phyloP scores from a whole-genome alignment of 2,888 invertebrate genomes.

The Meteorus colon region DNA sequence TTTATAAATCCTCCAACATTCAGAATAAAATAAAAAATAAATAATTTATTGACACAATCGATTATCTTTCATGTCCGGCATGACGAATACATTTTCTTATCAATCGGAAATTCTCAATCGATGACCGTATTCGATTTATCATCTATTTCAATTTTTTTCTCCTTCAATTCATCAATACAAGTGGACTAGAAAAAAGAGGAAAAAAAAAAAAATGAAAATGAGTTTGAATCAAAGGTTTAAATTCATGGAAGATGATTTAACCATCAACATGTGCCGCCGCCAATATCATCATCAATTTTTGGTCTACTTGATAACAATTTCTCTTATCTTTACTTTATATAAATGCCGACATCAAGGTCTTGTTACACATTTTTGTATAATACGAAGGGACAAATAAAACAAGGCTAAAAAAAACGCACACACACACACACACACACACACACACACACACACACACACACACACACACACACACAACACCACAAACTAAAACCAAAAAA shows the following conservation, averaged over 20 bases:
- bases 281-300: neutral
- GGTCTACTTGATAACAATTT: constrained; percentile 4
- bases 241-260: neutral
- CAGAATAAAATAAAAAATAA: neutral
- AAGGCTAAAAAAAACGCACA: neutral
- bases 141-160: neutral
- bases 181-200: neutral
- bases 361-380: neutral
- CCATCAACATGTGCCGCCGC: neutral
- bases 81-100: constrained; percentile 12
- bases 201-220: neutral
- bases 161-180: neutral
- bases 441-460: too few species aligned
- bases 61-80: neutral
- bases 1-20: neutral
- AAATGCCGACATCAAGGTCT: neutral
- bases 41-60: neutral
- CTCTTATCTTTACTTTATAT: neutral
- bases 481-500: too few species aligned
- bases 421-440: too few species aligned
- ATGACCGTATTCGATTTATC: neutral
- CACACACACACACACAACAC: neutral
- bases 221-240: neutral
- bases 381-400: neutral
- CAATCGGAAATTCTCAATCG: constrained; percentile 12